Percentiles rank a stretch among this genome's conserved stretches.
Evolutionary conservation across 2,888 invertebrate species (phyloP).

Genomic region (Agriopis marginaria): DNA sequence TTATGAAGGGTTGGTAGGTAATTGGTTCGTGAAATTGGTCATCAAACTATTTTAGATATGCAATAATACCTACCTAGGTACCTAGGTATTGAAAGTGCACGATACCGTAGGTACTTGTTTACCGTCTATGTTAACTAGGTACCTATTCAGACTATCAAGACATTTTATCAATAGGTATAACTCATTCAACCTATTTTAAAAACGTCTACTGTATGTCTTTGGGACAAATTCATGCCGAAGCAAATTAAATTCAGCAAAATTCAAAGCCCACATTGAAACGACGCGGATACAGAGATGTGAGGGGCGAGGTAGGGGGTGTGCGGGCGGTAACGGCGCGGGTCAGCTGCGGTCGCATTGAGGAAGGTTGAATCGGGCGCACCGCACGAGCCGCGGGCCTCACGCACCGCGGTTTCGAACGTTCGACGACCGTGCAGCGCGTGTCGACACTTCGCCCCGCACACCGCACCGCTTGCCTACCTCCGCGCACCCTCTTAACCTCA

Average conservation of each 20-base stretch:
- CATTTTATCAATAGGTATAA: conserved; percentile 5
- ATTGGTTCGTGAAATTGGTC: no score
- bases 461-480: conserved; percentile 56
- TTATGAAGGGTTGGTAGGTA: no score
- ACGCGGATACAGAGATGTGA: conserved; percentile 43
- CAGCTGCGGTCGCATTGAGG: conserved; percentile 86
- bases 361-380: conserved; percentile 86
- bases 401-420: conserved; percentile 79
- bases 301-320: conserved; percentile 39
- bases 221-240: conserved; percentile 21
- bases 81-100: not conserved
- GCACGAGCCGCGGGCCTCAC: conserved; percentile 81
- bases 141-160: not conserved
- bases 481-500: conserved; percentile 55
- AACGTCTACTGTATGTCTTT: conserved; percentile 8
- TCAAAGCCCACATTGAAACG: conserved; percentile 44
- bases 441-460: conserved; percentile 72
- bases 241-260: conserved; percentile 36
- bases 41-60: no score
- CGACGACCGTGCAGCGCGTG: conserved; percentile 86
- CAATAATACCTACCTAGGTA: no score
- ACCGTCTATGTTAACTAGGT: not conserved
- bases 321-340: conserved; percentile 68
- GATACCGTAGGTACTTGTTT: not conserved
- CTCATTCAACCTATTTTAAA: not conserved